These are phyloP conservation scores for Mythimna albipuncta DNA, from an alignment of 2,888 invertebrate species.

Conservation along the genomic window DNA sequence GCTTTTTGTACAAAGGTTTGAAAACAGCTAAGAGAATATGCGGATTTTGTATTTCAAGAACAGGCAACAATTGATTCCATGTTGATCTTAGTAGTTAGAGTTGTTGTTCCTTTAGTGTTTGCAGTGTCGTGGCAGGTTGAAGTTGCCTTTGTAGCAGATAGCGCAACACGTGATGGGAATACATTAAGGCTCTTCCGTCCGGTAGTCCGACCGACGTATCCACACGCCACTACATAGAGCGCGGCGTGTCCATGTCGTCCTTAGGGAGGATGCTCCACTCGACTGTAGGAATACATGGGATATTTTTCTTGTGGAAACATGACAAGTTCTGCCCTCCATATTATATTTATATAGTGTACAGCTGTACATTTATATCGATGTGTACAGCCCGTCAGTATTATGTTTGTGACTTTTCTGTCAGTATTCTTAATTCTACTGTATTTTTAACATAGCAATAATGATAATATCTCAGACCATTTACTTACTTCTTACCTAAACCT, in stretches of 20 bases:
- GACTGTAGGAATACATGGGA: conserved; percentile 2
- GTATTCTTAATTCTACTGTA: background rate
- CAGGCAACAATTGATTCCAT: conserved; percentile 24
- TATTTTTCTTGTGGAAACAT: conserved; percentile 2
- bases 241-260: conserved; percentile 1
- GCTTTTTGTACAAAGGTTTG: conserved; percentile 24
- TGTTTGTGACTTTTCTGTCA: background rate
- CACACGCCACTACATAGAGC: conserved; percentile 1
- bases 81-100: conserved; percentile 17
- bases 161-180: conserved; percentile 71
- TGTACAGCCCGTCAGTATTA: background rate
- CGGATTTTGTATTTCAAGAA: conserved; percentile 32
- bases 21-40: conserved; percentile 35
- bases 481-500: background rate
- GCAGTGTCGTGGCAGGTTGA: conserved; percentile 20
- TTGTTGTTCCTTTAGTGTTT: conserved; percentile 29
- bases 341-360: too few species aligned
- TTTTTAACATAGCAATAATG: background rate
- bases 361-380: too few species aligned
- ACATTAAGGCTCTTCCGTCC: conserved; percentile 62
- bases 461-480: background rate
- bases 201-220: conserved; percentile 13
- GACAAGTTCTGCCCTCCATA: background rate
- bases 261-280: background rate
- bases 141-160: conserved; percentile 27